Base-by-base conservation (phyloP, 2,113 vertebrate species). In the Pimephales promelas region DNA sequence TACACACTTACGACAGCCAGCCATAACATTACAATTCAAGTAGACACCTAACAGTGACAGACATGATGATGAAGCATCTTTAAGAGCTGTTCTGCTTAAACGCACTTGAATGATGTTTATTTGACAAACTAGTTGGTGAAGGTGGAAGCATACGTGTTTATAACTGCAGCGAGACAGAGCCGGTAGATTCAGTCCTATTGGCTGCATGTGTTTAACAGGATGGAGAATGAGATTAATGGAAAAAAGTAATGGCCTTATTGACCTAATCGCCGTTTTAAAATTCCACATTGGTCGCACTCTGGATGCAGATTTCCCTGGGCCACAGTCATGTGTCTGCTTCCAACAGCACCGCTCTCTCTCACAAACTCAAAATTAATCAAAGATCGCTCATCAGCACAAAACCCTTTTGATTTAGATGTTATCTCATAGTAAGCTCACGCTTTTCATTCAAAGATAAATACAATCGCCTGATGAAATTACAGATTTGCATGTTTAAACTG, bases 251-350 rank as follows among this genome's bases (percentile, higher is more conserved):
- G 26, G 74, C 18, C 24, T 77, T 57, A 70, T 68, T 64, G 49
- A 84, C 36, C 18, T 79, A 49, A 61, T 78, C 74, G 70, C 47
- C 18, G 16, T 59, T 84, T 70, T 79, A 45, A 70, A 78, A 77
- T 78, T 84, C 74, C 82, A 79, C 64, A 71, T 47, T n/a, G 20
- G 22, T 70, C 34, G 49, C 18, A 10, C 45, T 57, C 47, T 78
- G 61, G 6, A 54, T 57, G 64, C 62, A 64, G 82, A 78, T 84
- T 64, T 79, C 62, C 22, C 47, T 45, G 34, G 40, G 26, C 31
- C n/a, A 26, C 74, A 57, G 59, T 20, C 45, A 13, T 43, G 56
- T 62, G 40, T 20, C 13, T 74, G 49, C 22, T 62, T 64, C 47
- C 61, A 54, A 43, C 26, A 18, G 16, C 6, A 16, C 43, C 10